Evolutionary conservation across 2,797 vertebrate genomes (phyloP), one percentile per base, ranked within the genome.

Genomic region (Pseudochaenichthys georgianus): DNA sequence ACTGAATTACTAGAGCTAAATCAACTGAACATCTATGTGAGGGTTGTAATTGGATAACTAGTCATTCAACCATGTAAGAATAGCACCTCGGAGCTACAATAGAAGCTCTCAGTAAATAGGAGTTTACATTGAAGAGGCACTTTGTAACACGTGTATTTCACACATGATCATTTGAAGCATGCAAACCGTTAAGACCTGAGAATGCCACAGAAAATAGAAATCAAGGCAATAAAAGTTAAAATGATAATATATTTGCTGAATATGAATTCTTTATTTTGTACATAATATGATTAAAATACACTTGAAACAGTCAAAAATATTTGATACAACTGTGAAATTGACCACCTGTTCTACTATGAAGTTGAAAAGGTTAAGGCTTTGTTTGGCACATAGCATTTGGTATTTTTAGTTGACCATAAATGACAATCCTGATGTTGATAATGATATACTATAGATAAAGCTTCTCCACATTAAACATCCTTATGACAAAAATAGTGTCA

Each of bases 101-200:
- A 69, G 21, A 63, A 66, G 61, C 78, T 76, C 55, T 48, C 38
- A 7, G 13, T 57, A 62, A 67, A 74, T 9, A 46, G 12, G 53
- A 4, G 60, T 60, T 43, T 57, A 21, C 52, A 53, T 4, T 31
- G 13, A 47, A 3, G 11, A 31, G 16, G 15, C 45, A 73, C 72
- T 48, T 28, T 28, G 28, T 28, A 28, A 28, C 4, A 28, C 28
- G 28, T 61, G 55, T 54, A 52, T 81, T 5, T 48, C 9, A 83
- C 45, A 73, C 65, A 73, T 23, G 34, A 54, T 58, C 16, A 73
- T 58, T 28, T 43, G 38, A 70, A 60, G 31, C 28, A 65, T 28
- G 60, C 52, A 64, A 13, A 62, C 16, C 59, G 16, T 77, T 71
- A 68, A 82, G 70, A 83, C 88, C 87, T 89, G 85, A 91, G 84